Evolutionary conservation across 1,140 invertebrate genomes (phyloP).

Genomic region (Wasmannia auropunctata): DNA sequence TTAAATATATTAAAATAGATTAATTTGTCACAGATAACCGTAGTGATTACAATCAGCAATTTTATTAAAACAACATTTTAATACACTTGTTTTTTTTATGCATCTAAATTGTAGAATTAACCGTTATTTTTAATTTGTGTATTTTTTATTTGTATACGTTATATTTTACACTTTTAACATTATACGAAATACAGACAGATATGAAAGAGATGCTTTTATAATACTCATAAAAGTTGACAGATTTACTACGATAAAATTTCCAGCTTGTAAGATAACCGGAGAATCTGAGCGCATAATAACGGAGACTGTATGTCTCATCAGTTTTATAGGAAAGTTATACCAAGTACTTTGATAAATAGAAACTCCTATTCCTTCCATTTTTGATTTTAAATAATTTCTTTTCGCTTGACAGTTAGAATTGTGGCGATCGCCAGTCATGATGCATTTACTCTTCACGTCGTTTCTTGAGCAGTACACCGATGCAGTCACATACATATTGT

Average conservation of each 20-base stretch:
- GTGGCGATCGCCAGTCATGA: too few species aligned
- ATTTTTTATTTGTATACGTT: background rate
- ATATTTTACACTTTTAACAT: constrained; percentile 36
- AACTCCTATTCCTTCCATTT: constrained; percentile 40
- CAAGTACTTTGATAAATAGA: constrained; percentile 24
- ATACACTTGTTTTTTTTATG: background rate
- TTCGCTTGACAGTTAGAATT: too few species aligned
- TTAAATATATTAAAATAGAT: background rate
- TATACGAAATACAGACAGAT: constrained; percentile 59
- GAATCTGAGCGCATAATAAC: constrained; percentile 21
- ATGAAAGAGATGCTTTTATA: constrained; percentile 52
- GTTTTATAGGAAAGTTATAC: constrained; percentile 6
- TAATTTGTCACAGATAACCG: background rate
- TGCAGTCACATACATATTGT: too few species aligned
- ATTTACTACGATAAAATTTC: constrained; percentile 45
- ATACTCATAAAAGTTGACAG: constrained; percentile 54
- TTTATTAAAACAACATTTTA: background rate
- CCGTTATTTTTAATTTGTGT: too few species aligned
- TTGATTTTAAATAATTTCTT: constrained; percentile 50
- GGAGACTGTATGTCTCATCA: constrained; percentile 25
- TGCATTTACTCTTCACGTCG: too few species aligned
- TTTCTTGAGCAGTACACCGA: too few species aligned
- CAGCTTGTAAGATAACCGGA: constrained; percentile 15
- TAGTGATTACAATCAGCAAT: background rate
- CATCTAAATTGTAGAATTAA: too few species aligned